These are phyloP conservation scores for Meghimatium bilineatum DNA, from an alignment of 2,888 invertebrate genomes.

Conservation along the genomic window DNA sequence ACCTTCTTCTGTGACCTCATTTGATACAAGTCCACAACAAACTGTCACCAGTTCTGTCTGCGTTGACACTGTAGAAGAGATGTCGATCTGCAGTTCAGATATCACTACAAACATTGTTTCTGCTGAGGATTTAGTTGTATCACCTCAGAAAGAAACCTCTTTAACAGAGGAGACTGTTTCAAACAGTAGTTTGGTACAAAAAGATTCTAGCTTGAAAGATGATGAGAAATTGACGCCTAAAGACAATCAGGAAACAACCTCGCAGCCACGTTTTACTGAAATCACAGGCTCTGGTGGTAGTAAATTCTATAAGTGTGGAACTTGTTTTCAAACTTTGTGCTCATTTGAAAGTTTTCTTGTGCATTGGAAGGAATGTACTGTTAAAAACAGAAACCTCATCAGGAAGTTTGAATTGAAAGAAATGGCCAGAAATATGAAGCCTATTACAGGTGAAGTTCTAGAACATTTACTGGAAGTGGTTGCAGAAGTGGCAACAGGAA, in stretches of 20 bases:
- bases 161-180: neutral
- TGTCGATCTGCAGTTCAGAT: neutral
- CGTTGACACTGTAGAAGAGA: too few species aligned
- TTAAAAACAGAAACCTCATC: slow-evolving; percentile 10
- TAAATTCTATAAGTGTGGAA: slow-evolving; percentile 51
- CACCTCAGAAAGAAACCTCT: neutral
- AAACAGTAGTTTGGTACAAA: neutral
- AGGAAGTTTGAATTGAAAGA: slow-evolving; percentile 21
- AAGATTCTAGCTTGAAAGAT: neutral
- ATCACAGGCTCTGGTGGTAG: slow-evolving; percentile 53
- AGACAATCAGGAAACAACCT: neutral
- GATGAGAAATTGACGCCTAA: neutral
- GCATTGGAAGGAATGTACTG: slow-evolving; percentile 52
- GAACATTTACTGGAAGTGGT: slow-evolving; percentile 35
- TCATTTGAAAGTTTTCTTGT: slow-evolving; percentile 49
- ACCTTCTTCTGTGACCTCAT: neutral
- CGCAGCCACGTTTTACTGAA: slow-evolving; percentile 49
- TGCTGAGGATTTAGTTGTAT: neutral
- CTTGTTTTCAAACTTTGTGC: slow-evolving; percentile 54
- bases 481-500: slow-evolving; percentile 38
- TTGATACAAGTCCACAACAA: neutral
- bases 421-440: neutral
- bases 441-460: slow-evolving; percentile 17
- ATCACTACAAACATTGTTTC: neutral
- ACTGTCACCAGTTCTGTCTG: neutral